Evolutionary conservation across 37 sponge, comb jelly and placozoan genomes (phyloP), one percentile per base, ranked within the genome.

Genomic region (Cliona cf. orientalis): DNA sequence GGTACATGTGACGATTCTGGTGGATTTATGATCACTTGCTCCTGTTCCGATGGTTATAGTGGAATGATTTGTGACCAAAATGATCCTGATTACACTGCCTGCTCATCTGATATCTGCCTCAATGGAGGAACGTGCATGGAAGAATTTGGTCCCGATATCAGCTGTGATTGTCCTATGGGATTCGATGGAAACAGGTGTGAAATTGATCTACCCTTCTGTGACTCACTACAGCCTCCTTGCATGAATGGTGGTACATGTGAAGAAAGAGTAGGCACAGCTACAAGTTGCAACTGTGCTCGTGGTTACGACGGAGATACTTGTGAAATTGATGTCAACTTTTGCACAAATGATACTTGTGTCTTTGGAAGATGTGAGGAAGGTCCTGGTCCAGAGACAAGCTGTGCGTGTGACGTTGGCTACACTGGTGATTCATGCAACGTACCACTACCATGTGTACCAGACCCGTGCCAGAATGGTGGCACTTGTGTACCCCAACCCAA

Each of bases 71-170:
- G 91, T 78, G 74, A 91, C 1, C 34, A 46, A 72, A 83, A 86
- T 58, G 58, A 75, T 34, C 26, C 45, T 28, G 58, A 74, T 67
- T 12, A 26, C 12, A 62, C 36, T 0, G 62, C 58, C 39, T 85
- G 86, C 60, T 14, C 37, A 25, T 22, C 42, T 26, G 53, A 43
- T 1, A 17, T 59, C 4, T 85, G 86, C 58, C 3, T 42, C 3
- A 90, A 90, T 85, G 91, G 86, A 61, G 91, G 91, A 23, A 90
- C 91, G 0, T 90, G 91, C 46, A 62, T 40, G 14, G 85, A 90
- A 31, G 71, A 68, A 55, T 42, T 40, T 46, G 91, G 91, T 23
- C 37, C 64, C 28, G 41, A 28, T 5, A 66, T 39, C 11, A 57
- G 1, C 43, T 88, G 89, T 77, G 64, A 55, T 1, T 88, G 89